Base-by-base conservation (phyloP, 2,113 vertebrate genomes). In the Oceanodroma tethys region DNA sequence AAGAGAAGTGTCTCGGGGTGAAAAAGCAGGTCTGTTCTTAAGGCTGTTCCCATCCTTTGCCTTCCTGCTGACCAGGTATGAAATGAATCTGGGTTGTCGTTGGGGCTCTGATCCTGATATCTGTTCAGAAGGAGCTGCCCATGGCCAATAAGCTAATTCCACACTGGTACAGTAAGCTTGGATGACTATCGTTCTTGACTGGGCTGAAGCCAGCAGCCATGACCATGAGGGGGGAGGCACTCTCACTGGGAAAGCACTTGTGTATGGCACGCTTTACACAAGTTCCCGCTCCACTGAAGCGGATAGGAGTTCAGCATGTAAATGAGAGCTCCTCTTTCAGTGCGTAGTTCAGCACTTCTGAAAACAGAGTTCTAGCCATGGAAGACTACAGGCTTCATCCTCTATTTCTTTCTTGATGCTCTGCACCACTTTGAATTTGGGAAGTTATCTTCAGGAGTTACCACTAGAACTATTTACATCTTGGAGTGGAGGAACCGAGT, bases 261-360 rank as follows among this genome's bases (percentile, higher is more conserved):
- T 45, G 22, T 45, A 13, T 27, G 22, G n/a, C 56, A 52, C 17
- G n/a, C 55, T 87, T 90, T 47, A 56, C 65, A 79, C 53, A 67
- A 47, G 56, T 40, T 90, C 93, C 72, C 74, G 65, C 52, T 67
- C 27, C 73, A 25, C 26, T 78, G 75, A 74, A 82, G 89, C 1
- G 0, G 23, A 29, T 42, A 26, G 32, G 52, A 90, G 11, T 43
- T 81, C 5, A 8, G 59, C 0, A 0, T 50, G 47, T 42, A 73
- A 74, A 87, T 17, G 23, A 62, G 25, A 76, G 11, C 18, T 81
- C 34, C 43, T 63, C 65, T 65, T 84, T 75, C 55, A 63, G 16
- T 17, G 42, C 4, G 2, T 21, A 17, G 34, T 59, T 86, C 3
- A 2, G 43, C 59, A 45, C 30, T 84, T 60, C 34, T 53, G 58